These are phyloP conservation scores for Drosophila littoralis DNA, from an alignment of 1,140 invertebrate species.

Conservation along the genomic window DNA sequence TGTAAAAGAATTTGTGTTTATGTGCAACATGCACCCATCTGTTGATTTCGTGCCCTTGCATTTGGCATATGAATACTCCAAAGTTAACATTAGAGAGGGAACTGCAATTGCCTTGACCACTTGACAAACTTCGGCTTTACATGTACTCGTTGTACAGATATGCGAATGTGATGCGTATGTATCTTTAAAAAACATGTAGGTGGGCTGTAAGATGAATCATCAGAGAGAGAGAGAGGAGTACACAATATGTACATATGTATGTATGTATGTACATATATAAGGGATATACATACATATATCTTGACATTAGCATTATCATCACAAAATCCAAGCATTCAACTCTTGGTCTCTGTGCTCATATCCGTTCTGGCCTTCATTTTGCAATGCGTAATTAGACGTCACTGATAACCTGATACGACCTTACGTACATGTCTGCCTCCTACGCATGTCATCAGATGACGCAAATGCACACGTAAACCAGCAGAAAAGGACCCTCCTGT, in stretches of 20 bases:
- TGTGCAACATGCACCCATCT: slow-evolving; percentile 40
- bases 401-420: neutral
- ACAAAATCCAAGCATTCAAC: no score
- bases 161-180: neutral
- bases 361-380: neutral
- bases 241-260: no score
- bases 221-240: neutral
- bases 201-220: slow-evolving; percentile 19
- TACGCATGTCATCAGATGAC: slow-evolving; percentile 8
- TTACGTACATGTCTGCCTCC: neutral
- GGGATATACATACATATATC: neutral
- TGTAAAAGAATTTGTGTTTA: neutral
- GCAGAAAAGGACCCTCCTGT: no score
- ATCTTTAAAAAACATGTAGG: neutral
- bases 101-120: slow-evolving; percentile 1
- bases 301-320: neutral
- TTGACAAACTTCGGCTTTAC: neutral
- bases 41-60: slow-evolving; percentile 59
- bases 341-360: neutral
- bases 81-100: slow-evolving; percentile 4
- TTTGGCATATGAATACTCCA: slow-evolving; percentile 37
- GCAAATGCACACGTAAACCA: neutral
- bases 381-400: slow-evolving; percentile 1
- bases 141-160: neutral
- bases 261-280: neutral